Percentiles rank a stretch among this genome's conserved stretches.
Evolutionary conservation across 2,888 invertebrate species (phyloP).

Genomic region (Drosophila heteroneura): DNA sequence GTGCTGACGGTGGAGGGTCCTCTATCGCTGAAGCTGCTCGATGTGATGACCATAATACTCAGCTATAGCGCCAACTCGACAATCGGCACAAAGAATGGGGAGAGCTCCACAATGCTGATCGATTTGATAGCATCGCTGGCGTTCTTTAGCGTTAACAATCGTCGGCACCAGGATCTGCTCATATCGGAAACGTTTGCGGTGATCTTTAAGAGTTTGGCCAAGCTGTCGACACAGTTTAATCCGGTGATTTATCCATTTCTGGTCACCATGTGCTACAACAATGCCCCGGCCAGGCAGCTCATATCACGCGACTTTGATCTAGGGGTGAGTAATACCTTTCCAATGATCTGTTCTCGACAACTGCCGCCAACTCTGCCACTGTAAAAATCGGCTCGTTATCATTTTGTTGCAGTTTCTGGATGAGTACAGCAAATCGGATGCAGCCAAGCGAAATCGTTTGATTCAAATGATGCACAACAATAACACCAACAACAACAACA

Average conservation of each 20-base stretch:
- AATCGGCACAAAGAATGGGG: conserved; percentile 77
- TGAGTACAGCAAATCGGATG: conserved; percentile 84
- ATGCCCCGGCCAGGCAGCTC: conserved; percentile 83
- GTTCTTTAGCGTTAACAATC: conserved; percentile 85
- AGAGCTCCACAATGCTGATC: conserved; percentile 84
- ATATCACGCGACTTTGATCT: conserved; percentile 84
- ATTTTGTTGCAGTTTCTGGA: conserved; percentile 80
- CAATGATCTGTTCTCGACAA: background rate
- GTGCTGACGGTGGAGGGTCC: conserved; percentile 83
- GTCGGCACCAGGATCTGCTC: conserved; percentile 84
- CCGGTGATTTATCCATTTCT: conserved; percentile 85
- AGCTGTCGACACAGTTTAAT: conserved; percentile 84
- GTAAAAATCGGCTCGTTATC: background rate
- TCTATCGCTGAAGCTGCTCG: conserved; percentile 83
- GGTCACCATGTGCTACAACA: conserved; percentile 84
- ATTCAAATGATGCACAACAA: conserved; percentile 65
- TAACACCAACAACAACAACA: conserved; percentile 24
- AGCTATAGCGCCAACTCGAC: conserved; percentile 80
- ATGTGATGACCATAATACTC: conserved; percentile 84
- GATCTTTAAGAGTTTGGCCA: conserved; percentile 84
- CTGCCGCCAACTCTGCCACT: no score
- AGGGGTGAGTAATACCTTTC: conserved; percentile 75
- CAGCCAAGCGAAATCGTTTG: conserved; percentile 84
- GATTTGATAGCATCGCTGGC: conserved; percentile 85
- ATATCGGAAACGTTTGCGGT: conserved; percentile 84